These are phyloP conservation scores for Elaphurus davidianus DNA, from an alignment of 2,113 vertebrate genomes.

Conservation along the genomic window DNA sequence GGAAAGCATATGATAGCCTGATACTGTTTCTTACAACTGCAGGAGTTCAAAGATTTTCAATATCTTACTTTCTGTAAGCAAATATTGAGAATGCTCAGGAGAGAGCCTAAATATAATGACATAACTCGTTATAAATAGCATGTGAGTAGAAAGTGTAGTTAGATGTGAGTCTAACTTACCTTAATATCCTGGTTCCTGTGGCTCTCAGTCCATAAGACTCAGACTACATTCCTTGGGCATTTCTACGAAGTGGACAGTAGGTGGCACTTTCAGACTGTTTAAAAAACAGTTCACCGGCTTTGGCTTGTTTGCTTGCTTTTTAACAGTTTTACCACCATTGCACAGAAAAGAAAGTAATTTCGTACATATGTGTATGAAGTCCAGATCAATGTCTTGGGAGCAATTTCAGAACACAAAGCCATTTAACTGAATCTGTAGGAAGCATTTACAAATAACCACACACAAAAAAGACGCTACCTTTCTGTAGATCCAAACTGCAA, in stretches of 20 bases:
- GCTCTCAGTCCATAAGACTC: not conserved
- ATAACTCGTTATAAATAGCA: not conserved
- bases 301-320: not conserved
- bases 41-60: not conserved
- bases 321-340: not conserved
- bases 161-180: not conserved
- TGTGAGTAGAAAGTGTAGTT: not conserved
- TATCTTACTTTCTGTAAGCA: not conserved
- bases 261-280: not conserved
- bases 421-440: not conserved
- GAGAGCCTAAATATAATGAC: not conserved
- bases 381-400: not conserved
- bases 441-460: not conserved
- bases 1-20: not conserved
- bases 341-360: not conserved
- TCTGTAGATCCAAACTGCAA: accelerated
- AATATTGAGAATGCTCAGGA: not conserved
- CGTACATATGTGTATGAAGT: not conserved
- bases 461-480: not conserved
- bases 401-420: not conserved
- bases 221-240: not conserved
- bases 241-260: not conserved
- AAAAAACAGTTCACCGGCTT: not conserved
- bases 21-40: not conserved
- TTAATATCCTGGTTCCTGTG: not conserved